Evolutionary conservation across 2,797 vertebrate species (phyloP).

Genomic region (Tenualosa thibaudeaui): DNA sequence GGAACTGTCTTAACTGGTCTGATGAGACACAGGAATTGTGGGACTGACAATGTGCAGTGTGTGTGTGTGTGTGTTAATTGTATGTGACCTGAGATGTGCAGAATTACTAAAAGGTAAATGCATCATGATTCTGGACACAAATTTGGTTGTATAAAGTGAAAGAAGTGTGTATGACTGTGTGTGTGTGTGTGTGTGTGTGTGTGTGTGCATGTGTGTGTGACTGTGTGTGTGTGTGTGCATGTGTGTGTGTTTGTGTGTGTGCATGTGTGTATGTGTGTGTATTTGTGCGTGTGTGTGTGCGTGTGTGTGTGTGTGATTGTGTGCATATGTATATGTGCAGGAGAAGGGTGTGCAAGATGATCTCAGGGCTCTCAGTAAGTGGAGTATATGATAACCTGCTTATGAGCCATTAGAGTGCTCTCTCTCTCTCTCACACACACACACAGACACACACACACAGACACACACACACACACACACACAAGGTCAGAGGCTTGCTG

Average conservation of each 20-base stretch:
- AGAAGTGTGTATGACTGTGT: neutral
- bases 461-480: conserved; percentile 6
- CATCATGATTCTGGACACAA: no score
- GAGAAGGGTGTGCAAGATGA: conserved; percentile 8
- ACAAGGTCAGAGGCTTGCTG: neutral
- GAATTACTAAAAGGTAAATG: no score
- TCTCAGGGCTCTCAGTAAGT: conserved; percentile 18
- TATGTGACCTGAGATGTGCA: no score
- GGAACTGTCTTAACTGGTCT: conserved; percentile 50
- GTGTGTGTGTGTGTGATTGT: no score
- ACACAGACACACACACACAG: conserved; percentile 6
- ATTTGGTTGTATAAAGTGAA: no score
- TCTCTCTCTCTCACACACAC: conserved; percentile 3
- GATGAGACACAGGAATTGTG: conserved; percentile 53
- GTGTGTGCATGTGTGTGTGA: neutral
- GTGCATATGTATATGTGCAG: no score
- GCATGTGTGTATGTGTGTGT: no score
- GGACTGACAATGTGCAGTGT: no score
- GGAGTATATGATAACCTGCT: conserved; percentile 32
- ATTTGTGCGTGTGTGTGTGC: neutral
- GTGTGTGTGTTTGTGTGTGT: neutral
- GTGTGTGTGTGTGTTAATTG: no score
- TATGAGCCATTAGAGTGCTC: conserved; percentile 29
- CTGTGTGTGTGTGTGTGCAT: no score
- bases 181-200: neutral